Percentiles rank a stretch among this genome's conserved stretches.
Conservation (phyloP, 2,797 vertebrate species). For the Ptychadena robeensis region DNA sequence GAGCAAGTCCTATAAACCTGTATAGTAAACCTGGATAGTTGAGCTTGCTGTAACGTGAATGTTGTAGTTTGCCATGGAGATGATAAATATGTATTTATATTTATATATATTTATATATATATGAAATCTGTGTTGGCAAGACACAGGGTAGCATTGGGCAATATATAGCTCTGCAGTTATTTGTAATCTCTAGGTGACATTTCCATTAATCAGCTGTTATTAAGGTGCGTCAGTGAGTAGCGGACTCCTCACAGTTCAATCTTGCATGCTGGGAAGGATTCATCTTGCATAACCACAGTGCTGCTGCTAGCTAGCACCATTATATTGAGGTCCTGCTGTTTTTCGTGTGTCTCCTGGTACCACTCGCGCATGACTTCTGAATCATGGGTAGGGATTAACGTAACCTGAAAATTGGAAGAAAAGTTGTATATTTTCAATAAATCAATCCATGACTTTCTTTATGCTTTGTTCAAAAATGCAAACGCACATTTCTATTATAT, state of each 20-base stretch:
- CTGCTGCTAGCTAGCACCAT: constrained; percentile 99
- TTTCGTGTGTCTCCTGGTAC: constrained; percentile 98
- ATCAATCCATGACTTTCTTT: too few species aligned
- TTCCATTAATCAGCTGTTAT: constrained; percentile 65
- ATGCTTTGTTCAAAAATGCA: too few species aligned
- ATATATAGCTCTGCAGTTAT: constrained; percentile 75
- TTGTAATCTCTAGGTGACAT: constrained; percentile 51
- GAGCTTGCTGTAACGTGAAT: constrained; percentile 74
- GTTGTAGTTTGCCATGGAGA: constrained; percentile 76
- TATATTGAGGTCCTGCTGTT: constrained; percentile 96
- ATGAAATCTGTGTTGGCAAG: constrained; percentile 76
- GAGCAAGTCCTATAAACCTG: constrained; percentile 77
- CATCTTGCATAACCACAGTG: constrained; percentile 98
- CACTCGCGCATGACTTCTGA: constrained; percentile 98
- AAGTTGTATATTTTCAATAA: too few species aligned
- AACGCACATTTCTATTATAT: too few species aligned
- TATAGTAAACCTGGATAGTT: constrained; percentile 72
- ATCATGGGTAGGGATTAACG: constrained; percentile 96
- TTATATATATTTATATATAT: constrained; percentile 71
- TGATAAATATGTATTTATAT: constrained; percentile 63
- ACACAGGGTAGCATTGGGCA: constrained; percentile 77
- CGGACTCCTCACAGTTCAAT: constrained; percentile 88
- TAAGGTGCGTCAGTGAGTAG: constrained; percentile 64
- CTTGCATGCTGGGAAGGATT: constrained; percentile 98
- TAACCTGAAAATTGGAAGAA: constrained; percentile 79